Evolutionary conservation across 2,888 invertebrate genomes (phyloP), one percentile per base, ranked within the genome.

Genomic region (Amphipoea lucens): DNA sequence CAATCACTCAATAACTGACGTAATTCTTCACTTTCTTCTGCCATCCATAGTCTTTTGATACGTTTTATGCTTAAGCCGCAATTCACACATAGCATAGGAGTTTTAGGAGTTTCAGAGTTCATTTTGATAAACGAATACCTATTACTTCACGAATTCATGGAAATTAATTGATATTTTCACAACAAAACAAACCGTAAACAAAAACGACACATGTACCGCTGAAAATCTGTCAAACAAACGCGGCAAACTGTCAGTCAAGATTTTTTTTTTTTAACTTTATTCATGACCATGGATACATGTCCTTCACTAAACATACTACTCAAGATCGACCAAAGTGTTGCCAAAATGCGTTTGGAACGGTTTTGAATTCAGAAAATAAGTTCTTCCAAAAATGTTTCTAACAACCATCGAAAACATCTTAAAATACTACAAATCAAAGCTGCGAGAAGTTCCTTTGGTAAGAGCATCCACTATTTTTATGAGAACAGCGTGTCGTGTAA

Each of bases 1-100:
- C 82, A 81, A 60, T 81, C 81, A 70, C n/a, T 51, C 57, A 81
- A 42, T 76, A 81, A 63, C 65, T 81, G 63, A 14, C 57, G 36
- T 57, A 76, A 63, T 51, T 76, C 69, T 40, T 81, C 69, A 51
- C 36, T 69, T 66, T 81, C 81, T 51, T 81, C 75, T 7, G 48
- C 40, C 23, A 81, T 20, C 81, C 68, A 69, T 42, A 11, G 36
- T 66, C 69, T 75, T 65, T 12, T 57, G 14, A 42, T 0, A 36
- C 81, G 54, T n/a, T 5, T 12, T 17, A 69, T 0, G 1, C 14
- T 0, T 45, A 81, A 1, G 36, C 81, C 76, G 20, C 82, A 81
- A 66, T 81, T 81, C 23, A 81, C 36, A 20, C 81, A 81, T 81
- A 51, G 57, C 12, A 36, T 20, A n/a, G 6, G 1, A 6, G 6